Evolutionary conservation across 2,113 vertebrate genomes (phyloP).

Genomic region (Camelus dromedarius): DNA sequence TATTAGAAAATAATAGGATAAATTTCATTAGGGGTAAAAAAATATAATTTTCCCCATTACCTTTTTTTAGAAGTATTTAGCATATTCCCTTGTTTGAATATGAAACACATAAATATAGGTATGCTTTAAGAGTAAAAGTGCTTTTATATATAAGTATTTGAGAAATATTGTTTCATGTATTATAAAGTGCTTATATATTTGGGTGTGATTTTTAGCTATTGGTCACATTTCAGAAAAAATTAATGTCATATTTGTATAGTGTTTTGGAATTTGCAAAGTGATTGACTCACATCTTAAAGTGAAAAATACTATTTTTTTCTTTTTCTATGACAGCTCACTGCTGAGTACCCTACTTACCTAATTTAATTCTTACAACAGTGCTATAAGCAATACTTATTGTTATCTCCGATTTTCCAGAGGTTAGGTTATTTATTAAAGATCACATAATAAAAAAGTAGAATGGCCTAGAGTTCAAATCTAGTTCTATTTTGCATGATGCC

Average conservation of each 20-base stretch:
- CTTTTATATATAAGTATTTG: constrained; percentile 49
- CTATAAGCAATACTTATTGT: not conserved
- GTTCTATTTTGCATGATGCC: constrained; percentile 15
- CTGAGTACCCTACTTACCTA: not conserved
- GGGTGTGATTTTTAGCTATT: not conserved
- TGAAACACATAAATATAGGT: not conserved
- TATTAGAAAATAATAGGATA: constrained; percentile 57
- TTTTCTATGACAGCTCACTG: not conserved
- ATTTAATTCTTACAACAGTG: not conserved
- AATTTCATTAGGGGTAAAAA: constrained; percentile 24
- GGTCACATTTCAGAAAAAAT: constrained; percentile 18
- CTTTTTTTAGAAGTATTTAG: constrained; percentile 22
- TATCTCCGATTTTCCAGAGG: constrained; percentile 25
- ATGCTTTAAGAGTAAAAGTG: not conserved
- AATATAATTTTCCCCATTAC: not conserved
- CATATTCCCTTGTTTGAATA: constrained; percentile 12
- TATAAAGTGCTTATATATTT: constrained; percentile 46
- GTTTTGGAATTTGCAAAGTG: constrained; percentile 41
- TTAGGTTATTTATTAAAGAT: constrained; percentile 49
- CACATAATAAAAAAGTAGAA: constrained; percentile 5
- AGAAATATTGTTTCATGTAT: constrained; percentile 5
- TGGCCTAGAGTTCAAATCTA: constrained; percentile 7
- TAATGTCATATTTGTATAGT: not conserved
- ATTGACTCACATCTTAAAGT: constrained; percentile 20
- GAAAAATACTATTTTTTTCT: not conserved